Evolutionary conservation across 2,888 invertebrate species (phyloP).

Genomic region (Chouioia cunea): DNA sequence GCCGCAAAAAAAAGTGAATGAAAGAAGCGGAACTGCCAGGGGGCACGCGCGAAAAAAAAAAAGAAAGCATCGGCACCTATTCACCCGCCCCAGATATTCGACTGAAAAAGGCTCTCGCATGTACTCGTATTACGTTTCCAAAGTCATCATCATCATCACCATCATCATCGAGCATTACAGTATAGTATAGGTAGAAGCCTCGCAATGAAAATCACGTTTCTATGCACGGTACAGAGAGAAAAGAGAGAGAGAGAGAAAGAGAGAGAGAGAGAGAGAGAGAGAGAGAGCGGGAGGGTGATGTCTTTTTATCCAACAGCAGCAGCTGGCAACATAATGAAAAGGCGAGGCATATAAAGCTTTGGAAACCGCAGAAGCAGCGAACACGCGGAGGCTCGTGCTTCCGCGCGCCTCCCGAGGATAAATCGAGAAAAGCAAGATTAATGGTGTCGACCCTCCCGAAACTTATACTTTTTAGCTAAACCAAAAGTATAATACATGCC

Average conservation of each 20-base stretch:
- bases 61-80: neutral
- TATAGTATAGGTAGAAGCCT: constrained; percentile 1
- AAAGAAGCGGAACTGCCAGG: neutral
- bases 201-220: constrained; percentile 34
- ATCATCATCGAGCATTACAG: neutral
- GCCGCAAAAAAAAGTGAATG: neutral
- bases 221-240: neutral
- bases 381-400: constrained; percentile 56
- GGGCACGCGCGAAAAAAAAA: constrained; percentile 1
- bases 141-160: constrained; percentile 19
- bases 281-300: constrained; percentile 23
- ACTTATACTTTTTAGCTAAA: neutral
- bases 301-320: constrained; percentile 29
- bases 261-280: neutral
- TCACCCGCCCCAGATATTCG: neutral
- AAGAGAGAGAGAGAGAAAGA: neutral
- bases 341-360: constrained; percentile 54
- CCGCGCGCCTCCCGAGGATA: constrained; percentile 58
- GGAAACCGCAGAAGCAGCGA: constrained; percentile 55
- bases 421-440: constrained; percentile 62
- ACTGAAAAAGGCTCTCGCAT: neutral
- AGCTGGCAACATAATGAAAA: constrained; percentile 1
- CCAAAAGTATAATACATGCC: too few relatives aligned
- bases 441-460: constrained; percentile 47
- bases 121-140: neutral